Base-by-base conservation (phyloP, 2,113 vertebrate species). In the Psettodes erumei region DNA sequence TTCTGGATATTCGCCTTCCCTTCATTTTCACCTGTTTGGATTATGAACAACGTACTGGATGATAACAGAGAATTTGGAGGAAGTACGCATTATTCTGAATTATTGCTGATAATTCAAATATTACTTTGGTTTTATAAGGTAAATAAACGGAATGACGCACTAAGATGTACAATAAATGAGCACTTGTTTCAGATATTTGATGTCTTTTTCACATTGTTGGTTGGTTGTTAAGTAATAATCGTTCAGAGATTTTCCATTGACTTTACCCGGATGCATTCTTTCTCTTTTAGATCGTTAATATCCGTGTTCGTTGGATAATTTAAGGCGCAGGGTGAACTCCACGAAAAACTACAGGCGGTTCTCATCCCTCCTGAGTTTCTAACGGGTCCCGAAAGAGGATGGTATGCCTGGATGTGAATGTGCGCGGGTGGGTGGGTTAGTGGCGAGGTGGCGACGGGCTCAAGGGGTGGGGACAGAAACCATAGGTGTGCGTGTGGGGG, bases 371-470 rank as follows among this genome's bases (percentile, higher is more conserved):
- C 68, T 23, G 85, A 82, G 68, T 82, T 79, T 30, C 23, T 48
- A 43, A 27, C 68, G 58, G 65, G 84, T 84, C 86, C 88, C 75
- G 65, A 62, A 47, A 71, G 83, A 81, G 83, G 79, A 81, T 61
- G 62, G 21, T n/a, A 69, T 15, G 47, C 19, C 54, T 43, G 69
- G 1, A 10, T 70, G 71, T 27, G 51, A 19, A 5, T 67, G 73
- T 27, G 71, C 32, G 43, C 42, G 64, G 45, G 56, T 40, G 82
- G 30, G 73, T 40, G 68, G 30, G 68, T 40, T 71, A 60, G 23
- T 43, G 47, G 47, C 51, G 73, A 58, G 69, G 35, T 75, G 81
- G 70, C 63, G 62, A 54, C 43, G 50, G 71, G 47, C 60, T 48
- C 47, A 61, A 65, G 59, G 82, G 68, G 76, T 62, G 72, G 69